Evolutionary conservation across 2,113 vertebrate genomes (phyloP).

Genomic region (Turnix velox): DNA sequence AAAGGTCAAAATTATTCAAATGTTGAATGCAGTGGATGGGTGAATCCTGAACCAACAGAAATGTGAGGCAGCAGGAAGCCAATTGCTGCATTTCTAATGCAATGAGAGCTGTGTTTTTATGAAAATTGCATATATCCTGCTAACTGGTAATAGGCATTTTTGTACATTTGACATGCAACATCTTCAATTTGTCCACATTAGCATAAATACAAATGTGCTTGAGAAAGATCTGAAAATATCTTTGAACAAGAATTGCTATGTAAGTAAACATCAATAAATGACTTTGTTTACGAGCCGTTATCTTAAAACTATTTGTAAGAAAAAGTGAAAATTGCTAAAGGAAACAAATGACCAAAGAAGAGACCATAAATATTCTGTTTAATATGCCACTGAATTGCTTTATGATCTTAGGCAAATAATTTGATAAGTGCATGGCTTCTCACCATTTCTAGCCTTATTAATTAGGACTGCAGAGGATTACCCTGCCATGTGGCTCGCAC

Average conservation of each 20-base stretch:
- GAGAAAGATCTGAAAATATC: constrained; percentile 23
- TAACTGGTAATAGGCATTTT: constrained; percentile 46
- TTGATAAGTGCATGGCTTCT: background rate
- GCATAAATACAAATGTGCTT: constrained; percentile 33
- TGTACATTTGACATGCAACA: constrained; percentile 31
- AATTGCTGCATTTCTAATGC: constrained; percentile 4
- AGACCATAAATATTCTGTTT: background rate
- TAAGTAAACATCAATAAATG: background rate
- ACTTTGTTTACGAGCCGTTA: constrained; percentile 17
- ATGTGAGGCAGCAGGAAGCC: constrained; percentile 38
- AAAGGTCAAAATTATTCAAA: constrained; percentile 67
- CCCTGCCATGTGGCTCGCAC: background rate
- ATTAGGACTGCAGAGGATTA: background rate
- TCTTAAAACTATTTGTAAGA: constrained; percentile 20
- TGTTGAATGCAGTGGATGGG: background rate
- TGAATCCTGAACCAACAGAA: constrained; percentile 28
- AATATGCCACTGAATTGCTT: background rate
- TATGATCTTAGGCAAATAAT: background rate
- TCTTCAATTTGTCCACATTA: constrained; percentile 46
- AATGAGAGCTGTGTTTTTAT: background rate
- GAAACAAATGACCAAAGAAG: background rate
- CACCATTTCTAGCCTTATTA: background rate
- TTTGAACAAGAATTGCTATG: constrained; percentile 22
- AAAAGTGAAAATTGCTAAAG: constrained; percentile 20
- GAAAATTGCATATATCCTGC: constrained; percentile 19